phyloP scores from a whole-genome alignment of 2,797 vertebrate species.

The Peromyscus eremicus region DNA sequence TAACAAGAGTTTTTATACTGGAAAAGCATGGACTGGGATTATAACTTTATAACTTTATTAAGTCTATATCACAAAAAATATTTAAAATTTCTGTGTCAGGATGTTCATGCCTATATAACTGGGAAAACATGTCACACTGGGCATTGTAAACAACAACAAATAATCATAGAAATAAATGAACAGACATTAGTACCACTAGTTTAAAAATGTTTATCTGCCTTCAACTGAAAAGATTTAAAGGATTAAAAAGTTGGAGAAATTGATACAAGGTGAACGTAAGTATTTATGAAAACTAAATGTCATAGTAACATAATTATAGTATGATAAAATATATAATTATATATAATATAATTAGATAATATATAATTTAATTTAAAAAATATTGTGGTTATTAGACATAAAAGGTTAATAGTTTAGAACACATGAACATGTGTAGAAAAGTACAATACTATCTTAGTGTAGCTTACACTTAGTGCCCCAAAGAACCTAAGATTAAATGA shows the following conservation, averaged over 20 bases:
- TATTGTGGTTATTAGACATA: not conserved
- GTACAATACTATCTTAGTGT: not conserved
- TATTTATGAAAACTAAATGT: not conserved
- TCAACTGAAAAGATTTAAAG: constrained; percentile 35
- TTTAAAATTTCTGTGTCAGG: constrained; percentile 27
- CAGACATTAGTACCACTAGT: not conserved
- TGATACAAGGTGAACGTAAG: not conserved
- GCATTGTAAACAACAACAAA: not conserved
- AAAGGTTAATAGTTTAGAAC: not conserved
- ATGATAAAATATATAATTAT: not conserved
- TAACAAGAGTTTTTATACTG: not conserved
- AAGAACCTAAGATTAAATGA: constrained; percentile 30
- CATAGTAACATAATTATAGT: not conserved
- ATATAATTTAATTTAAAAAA: not conserved
- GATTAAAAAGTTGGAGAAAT: not conserved
- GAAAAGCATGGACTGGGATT: not conserved
- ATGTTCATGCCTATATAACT: not conserved
- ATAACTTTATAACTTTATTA: constrained; percentile 26
- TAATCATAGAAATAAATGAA: not conserved
- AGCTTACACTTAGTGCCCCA: not conserved
- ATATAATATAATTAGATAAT: not conserved
- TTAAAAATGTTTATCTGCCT: not conserved
- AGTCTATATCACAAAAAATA: not conserved
- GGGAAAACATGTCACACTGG: not conserved
- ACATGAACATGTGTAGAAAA: not conserved